Evolutionary conservation across 2,888 invertebrate species (phyloP).

Genomic region (Ctena decussata): DNA sequence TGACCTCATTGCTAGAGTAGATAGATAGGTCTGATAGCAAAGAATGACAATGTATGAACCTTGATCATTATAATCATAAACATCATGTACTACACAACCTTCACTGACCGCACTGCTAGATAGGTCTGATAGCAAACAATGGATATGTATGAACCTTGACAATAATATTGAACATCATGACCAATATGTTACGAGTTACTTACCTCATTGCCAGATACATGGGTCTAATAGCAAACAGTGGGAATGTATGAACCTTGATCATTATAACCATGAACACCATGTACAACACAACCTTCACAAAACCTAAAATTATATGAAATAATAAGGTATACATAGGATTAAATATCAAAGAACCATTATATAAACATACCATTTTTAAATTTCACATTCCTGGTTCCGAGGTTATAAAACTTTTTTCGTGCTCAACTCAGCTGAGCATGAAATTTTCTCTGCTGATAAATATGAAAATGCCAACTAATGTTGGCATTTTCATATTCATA

Average conservation of each 20-base stretch:
- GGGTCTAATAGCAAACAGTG: slow-evolving; percentile 98
- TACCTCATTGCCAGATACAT: slow-evolving; percentile 99
- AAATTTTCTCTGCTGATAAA: too few species aligned
- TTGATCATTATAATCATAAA: slow-evolving; percentile 99
- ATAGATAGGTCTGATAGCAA: slow-evolving; percentile 99
- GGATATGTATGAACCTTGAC: slow-evolving; percentile 99
- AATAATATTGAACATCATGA: too few species aligned
- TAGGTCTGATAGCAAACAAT: slow-evolving; percentile 98
- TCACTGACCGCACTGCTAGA: slow-evolving; percentile 95
- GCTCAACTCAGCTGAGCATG: too few species aligned
- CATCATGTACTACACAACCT: slow-evolving; percentile 94
- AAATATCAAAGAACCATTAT: too few species aligned
- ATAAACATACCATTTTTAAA: too few species aligned
- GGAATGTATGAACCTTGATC: slow-evolving; percentile 98
- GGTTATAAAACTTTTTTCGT: too few species aligned
- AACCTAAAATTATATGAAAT: slow-evolving; percentile 88
- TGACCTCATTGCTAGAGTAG: slow-evolving; percentile 97
- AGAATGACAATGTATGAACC: slow-evolving; percentile 98
- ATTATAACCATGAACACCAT: slow-evolving; percentile 97
- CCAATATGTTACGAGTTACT: slow-evolving; percentile 79
- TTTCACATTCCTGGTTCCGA: too few species aligned
- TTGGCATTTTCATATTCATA: too few species aligned
- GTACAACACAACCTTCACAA: slow-evolving; percentile 93
- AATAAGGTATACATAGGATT: too few species aligned
- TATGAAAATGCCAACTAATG: too few species aligned